phyloP scores from a whole-genome alignment of 2,888 invertebrate genomes.

The Phyllotreta cruciferae region DNA sequence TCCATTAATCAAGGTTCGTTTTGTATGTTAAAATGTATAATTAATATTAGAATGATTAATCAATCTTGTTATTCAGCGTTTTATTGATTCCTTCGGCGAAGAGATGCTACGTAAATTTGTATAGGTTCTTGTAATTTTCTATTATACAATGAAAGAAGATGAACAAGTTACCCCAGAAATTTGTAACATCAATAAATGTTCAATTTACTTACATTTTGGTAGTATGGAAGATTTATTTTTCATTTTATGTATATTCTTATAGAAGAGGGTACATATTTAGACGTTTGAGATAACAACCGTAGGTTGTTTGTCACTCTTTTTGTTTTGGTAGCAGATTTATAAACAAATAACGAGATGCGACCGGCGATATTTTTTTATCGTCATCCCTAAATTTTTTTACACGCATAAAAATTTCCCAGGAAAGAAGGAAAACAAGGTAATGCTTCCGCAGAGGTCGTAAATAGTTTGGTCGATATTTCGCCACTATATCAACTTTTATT shows the following conservation, averaged over 20 bases:
- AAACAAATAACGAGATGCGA: constrained; percentile 3
- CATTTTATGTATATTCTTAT: too few relatives aligned
- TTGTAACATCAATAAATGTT: too few relatives aligned
- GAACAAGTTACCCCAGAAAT: too few relatives aligned
- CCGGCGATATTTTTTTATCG: constrained; percentile 9
- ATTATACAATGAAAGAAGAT: too few relatives aligned
- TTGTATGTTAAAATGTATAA: constrained; percentile 1
- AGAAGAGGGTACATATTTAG: too few relatives aligned
- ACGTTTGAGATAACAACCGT: too few relatives aligned
- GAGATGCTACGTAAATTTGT: too few relatives aligned
- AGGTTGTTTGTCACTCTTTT: background rate
- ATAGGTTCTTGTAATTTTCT: too few relatives aligned
- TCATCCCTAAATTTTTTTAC: constrained; percentile 9
- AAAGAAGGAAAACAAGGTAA: constrained; percentile 14
- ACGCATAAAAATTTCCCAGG: constrained; percentile 4
- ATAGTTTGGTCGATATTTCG: constrained; percentile 7
- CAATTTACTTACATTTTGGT: too few relatives aligned
- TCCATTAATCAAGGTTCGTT: constrained; percentile 8
- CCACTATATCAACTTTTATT: constrained; percentile 1
- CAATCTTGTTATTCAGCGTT: too few relatives aligned
- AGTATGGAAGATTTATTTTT: too few relatives aligned
- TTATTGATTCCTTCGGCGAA: too few relatives aligned
- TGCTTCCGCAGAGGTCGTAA: constrained; percentile 5
- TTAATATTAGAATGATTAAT: background rate
- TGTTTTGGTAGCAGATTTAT: constrained; percentile 1